phyloP scores from a whole-genome alignment of 2,888 invertebrate species.

The Agapostemon virescens region DNA sequence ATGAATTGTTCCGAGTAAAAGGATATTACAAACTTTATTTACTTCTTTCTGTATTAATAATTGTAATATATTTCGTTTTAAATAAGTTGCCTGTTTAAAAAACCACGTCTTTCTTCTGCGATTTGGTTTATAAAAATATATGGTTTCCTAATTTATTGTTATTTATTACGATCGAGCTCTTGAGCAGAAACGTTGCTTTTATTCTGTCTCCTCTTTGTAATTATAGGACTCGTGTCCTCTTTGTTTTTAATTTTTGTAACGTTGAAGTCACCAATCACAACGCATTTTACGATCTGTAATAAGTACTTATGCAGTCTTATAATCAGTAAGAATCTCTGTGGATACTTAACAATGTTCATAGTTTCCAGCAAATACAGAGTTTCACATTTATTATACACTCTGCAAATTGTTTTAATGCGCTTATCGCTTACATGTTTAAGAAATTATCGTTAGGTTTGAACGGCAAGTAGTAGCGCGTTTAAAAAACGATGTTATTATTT shows the following conservation, averaged over 20 bases:
- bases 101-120: background rate
- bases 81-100: background rate
- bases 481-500: background rate
- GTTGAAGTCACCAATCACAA: background rate
- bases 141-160: background rate
- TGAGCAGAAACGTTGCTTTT: background rate
- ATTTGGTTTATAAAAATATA: background rate
- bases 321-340: background rate
- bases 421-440: background rate
- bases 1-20: too few species aligned
- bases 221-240: background rate
- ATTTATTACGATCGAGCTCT: background rate
- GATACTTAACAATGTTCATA: background rate
- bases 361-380: background rate
- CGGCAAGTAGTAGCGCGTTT: background rate
- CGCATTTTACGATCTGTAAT: conserved; percentile 4
- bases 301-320: background rate
- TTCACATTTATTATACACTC: background rate
- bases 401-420: background rate
- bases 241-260: background rate
- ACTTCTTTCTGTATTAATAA: too few species aligned
- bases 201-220: background rate
- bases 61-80: too few species aligned
- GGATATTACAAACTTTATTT: too few species aligned
- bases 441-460: background rate